Evolutionary conservation across 2,888 invertebrate species (phyloP), one percentile per base, ranked within the genome.

Genomic region (Agriopis leucophaearia): DNA sequence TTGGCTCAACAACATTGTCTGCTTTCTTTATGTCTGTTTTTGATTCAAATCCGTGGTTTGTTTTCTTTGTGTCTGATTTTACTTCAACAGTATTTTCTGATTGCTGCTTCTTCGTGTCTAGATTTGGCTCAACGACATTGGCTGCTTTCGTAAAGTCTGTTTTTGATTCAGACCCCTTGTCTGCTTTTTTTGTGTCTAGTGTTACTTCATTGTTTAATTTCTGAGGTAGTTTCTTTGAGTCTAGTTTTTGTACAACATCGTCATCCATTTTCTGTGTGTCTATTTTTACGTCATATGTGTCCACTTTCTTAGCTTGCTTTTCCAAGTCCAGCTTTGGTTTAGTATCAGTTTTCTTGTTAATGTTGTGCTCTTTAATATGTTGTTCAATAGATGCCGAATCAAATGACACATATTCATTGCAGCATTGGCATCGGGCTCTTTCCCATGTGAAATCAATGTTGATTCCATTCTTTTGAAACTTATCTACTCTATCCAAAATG

Each of bases 391-490:
- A 9, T 6, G 6, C 1, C 1, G 8, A 9, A 6, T 63, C 12
- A 13, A 67, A 67, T 50, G 16, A 5, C 8, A 67, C 6, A 36
- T 54, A 9, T 18, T 18, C n/a, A 4, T 44, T 16, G 18, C 67
- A 67, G 5, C n/a, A 47, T 16, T 42, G 63, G 50, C 67, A 67
- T 18, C 47, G 15, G 8, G 80, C 86, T 0, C 69, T 74, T 5
- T 68, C 64, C 0, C 38, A 66, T 13, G 77, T 78, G 15, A 85
- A 76, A 64, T 86, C 75, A 1, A 87, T 72, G 5, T 74, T 77
- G 2, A 88, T 75, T 10, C 76, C 65, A n/a, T 82, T 77, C 13
- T 77, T 77, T 64, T 84, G 79, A 36, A 82, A 83, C 36, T 73
- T 71, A 7, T 55, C 18, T 0, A 83, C 48, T 47, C 36, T 63